A percentile compares a stretch with the other conserved stretches of the same genome.
Evolutionary conservation across 2,888 invertebrate genomes (phyloP).

Genomic region (Xestia sexstrigata): DNA sequence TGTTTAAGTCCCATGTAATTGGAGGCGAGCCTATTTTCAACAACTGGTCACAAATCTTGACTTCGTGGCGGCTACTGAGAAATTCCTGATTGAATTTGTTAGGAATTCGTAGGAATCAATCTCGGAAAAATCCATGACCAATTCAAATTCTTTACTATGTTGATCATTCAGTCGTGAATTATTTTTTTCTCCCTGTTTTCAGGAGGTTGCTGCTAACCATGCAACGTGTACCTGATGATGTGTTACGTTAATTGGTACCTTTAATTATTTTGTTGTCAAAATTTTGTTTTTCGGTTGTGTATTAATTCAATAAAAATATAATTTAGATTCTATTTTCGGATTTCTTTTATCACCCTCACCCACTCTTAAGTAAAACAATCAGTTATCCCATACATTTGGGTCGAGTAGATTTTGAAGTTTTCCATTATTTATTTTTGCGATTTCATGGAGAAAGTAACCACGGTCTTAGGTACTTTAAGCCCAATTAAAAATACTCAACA

Average conservation of each 20-base stretch:
- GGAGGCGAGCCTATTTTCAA: not conserved
- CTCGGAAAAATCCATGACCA: too few relatives aligned
- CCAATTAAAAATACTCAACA: too few relatives aligned
- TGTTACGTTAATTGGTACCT: constrained; percentile 18
- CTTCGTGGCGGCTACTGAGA: not conserved
- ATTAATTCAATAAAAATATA: constrained; percentile 52
- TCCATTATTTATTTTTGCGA: not conserved
- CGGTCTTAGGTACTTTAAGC: too few relatives aligned
- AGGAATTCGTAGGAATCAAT: too few relatives aligned
- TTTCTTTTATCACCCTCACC: not conserved
- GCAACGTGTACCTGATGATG: constrained; percentile 17
- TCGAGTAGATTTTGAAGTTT: not conserved
- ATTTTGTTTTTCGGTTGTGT: constrained; percentile 1
- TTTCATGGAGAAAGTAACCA: not conserved
- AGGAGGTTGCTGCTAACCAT: constrained; percentile 82
- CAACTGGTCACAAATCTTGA: not conserved
- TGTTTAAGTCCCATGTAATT: not conserved
- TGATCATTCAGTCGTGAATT: not conserved
- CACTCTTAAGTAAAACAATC: not conserved
- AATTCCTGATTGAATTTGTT: not conserved
- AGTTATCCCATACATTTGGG: not conserved
- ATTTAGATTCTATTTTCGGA: constrained; percentile 8
- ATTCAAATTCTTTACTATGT: not conserved
- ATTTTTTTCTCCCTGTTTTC: constrained; percentile 59
- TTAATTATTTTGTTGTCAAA: constrained; percentile 23